Evolutionary conservation across 37 sponge, comb jelly and placozoan species (phyloP), one percentile per base, ranked within the genome.

Genomic region (Bolinopsis microptera): DNA sequence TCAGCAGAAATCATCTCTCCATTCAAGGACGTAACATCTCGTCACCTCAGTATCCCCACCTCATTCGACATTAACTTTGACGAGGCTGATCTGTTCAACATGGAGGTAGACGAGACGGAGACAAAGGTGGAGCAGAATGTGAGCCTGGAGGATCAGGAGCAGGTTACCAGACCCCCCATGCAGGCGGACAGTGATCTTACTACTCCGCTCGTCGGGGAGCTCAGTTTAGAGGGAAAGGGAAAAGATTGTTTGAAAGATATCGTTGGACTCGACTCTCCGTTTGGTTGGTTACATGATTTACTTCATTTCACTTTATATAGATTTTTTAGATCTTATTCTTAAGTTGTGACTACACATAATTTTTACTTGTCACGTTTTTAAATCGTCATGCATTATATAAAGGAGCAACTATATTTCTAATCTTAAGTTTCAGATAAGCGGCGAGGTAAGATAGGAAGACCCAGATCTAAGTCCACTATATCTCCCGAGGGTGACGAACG

Each of bases 171-270:
- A 41, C 90, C 90, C 1, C 90, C 90, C 61, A 86, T 86, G 90
- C 90, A 86, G 90, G 90, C 90, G 24, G 90, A 86, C 31, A 86
- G 90, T 40, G 90, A 86, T 30, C 61, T 86, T 8, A 86, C 80
- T 32, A 77, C 90, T 13, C 61, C 90, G 3, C 90, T 86, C 24
- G 90, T 41, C 0, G 36, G 30, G 0, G 90, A 86, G 38, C 38
- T 86, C 61, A 41, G 35, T 35, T 36, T 77, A 27, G 80, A 77
- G 80, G 80, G 80, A 1, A 77, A 77, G 80, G 80, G 32, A 16
- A 70, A 70, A n/a, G 74, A 70, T 26, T 70, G 74, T 70, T n/a
- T 70, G 28, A 70, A 70, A n/a, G 74, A 70, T n/a, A 22, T 70
- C 28, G 61, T 48, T 13, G 74, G 74, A 70, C 74, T 70, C 26